These are phyloP conservation scores for Prionace glauca DNA, from an alignment of 2,797 vertebrate genomes.

Conservation along the genomic window DNA sequence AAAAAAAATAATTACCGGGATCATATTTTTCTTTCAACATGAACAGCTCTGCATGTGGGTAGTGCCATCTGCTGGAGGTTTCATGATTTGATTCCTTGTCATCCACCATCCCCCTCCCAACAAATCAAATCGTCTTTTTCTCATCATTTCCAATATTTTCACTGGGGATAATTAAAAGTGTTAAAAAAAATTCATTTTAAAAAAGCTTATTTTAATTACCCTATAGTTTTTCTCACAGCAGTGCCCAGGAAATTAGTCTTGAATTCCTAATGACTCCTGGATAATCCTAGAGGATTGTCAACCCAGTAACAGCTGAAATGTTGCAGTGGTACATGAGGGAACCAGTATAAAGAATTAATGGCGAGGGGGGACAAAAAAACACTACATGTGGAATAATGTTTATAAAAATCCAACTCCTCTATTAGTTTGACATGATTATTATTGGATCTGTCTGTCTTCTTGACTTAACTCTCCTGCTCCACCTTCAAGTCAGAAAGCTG, in stretches of 20 bases:
- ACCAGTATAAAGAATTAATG: not conserved
- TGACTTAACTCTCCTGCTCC: not conserved
- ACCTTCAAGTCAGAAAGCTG: not conserved
- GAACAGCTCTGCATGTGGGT: no score
- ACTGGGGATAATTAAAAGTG: not conserved
- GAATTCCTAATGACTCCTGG: not conserved
- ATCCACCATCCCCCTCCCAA: no score
- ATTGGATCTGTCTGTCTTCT: not conserved
- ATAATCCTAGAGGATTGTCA: not conserved
- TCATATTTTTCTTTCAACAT: not conserved
- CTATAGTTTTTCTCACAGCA: not conserved
- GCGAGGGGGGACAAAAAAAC: not conserved
- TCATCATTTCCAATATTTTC: not conserved
- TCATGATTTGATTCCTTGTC: not conserved
- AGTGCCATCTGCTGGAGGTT: not conserved
- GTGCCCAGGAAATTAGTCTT: not conserved
- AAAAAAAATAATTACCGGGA: not conserved
- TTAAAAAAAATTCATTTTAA: not conserved
- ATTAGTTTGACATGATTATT: not conserved
- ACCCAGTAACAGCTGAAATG: not conserved
- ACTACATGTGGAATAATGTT: not conserved
- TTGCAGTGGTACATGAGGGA: not conserved
- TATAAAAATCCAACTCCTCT: not conserved
- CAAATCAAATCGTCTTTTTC: not conserved
- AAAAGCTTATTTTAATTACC: not conserved